phyloP scores from a whole-genome alignment of 2,797 vertebrate genomes.

The Pipistrellus pygmaeus region DNA sequence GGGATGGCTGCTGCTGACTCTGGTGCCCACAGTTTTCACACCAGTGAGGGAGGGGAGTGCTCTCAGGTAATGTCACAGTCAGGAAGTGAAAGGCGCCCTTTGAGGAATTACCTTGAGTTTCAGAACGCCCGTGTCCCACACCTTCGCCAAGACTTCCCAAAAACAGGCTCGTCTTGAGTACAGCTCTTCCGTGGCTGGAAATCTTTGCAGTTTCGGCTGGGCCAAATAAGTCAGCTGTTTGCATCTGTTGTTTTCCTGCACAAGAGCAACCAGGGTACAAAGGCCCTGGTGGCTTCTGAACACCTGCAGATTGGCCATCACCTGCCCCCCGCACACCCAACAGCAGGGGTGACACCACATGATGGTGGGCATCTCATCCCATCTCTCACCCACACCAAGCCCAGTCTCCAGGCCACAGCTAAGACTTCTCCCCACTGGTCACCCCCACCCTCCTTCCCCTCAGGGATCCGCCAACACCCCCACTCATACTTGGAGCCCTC shows the following conservation, averaged over 20 bases:
- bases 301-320: neutral
- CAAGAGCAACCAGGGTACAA: neutral
- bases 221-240: neutral
- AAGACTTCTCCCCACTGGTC: neutral
- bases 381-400: neutral
- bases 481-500: neutral
- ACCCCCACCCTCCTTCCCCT: neutral
- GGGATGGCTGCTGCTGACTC: accelerated
- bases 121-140: conserved; percentile 39
- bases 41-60: conserved; percentile 73
- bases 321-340: neutral
- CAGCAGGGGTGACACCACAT: no score
- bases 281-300: neutral
- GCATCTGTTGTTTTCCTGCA: neutral
- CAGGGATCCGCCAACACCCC: neutral
- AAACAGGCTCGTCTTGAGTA: neutral
- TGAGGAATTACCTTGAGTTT: conserved; percentile 79
- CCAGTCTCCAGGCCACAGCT: neutral
- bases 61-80: conserved; percentile 75
- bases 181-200: neutral
- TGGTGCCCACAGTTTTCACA: neutral
- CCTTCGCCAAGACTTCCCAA: conserved; percentile 33
- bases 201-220: neutral
- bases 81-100: conserved; percentile 82
- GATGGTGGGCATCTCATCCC: neutral